Conservation (phyloP, 2,888 invertebrate species). For the Pasiphila rectangulata region DNA sequence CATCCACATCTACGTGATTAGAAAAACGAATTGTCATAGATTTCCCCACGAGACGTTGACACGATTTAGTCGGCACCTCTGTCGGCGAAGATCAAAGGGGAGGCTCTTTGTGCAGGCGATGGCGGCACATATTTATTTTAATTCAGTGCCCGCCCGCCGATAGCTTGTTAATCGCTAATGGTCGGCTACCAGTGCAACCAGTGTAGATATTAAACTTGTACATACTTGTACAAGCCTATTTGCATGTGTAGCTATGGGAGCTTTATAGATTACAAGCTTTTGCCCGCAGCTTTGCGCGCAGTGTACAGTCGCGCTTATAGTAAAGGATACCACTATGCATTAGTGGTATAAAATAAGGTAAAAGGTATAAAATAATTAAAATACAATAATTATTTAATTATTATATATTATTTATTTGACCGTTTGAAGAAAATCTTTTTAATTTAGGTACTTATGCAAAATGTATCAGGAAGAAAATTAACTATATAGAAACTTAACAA, state of each 20-base stretch:
- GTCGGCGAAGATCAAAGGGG: conserved; percentile 72
- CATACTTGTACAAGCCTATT: no score
- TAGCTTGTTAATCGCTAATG: conserved; percentile 78
- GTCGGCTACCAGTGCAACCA: conserved; percentile 55
- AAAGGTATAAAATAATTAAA: no score
- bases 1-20: conserved; percentile 17
- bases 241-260: conserved; percentile 29
- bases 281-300: no score
- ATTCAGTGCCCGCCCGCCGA: conserved; percentile 73
- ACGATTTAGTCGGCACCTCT: conserved; percentile 67
- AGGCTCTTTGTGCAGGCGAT: conserved; percentile 63
- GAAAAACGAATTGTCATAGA: conserved; percentile 23
- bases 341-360: no score
- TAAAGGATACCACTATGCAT: no score
- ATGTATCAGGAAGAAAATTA: no score
- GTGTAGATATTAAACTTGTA: conserved; percentile 36
- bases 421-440: no score
- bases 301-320: no score
- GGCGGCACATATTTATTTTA: conserved; percentile 80
- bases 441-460: no score
- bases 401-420: no score
- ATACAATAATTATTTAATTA: no score
- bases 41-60: conserved; percentile 19
- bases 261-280: neutral
- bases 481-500: no score